phyloP scores from a whole-genome alignment of 2,113 vertebrate species.

The Brachionichthys hirsutus region DNA sequence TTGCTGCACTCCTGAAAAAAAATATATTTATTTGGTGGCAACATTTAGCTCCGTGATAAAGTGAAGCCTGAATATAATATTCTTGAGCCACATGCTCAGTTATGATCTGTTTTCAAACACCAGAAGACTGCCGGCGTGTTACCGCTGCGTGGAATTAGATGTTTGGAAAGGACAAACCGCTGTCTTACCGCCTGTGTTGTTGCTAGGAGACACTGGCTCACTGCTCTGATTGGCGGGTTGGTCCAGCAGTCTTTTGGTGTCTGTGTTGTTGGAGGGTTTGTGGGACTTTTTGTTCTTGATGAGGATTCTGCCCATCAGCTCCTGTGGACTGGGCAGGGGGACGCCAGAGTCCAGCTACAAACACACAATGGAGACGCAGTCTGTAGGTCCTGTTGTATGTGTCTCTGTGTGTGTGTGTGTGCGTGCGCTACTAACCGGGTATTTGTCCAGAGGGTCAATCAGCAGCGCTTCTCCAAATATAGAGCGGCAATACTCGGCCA shows the following conservation, averaged over 20 bases:
- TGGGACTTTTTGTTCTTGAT: constrained; percentile 99
- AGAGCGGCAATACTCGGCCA: constrained; percentile 96
- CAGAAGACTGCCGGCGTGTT: constrained; percentile 6
- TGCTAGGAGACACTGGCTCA: constrained; percentile 89
- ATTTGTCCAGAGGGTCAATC: constrained; percentile 94
- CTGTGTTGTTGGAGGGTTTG: constrained; percentile 86
- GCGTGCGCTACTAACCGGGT: constrained; percentile 80
- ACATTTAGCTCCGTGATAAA: neutral
- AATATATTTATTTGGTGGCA: too few species aligned
- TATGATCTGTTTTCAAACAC: constrained; percentile 7
- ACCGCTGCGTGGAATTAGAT: too few species aligned
- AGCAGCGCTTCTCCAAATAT: constrained; percentile 95
- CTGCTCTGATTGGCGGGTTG: constrained; percentile 91
- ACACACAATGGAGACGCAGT: constrained; percentile 13
- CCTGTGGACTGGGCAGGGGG: constrained; percentile 92
- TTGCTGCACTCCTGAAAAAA: too few species aligned
- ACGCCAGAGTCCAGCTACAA: constrained; percentile 89
- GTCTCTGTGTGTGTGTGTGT: constrained; percentile 5
- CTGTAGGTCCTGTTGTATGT: neutral
- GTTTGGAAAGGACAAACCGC: too few species aligned
- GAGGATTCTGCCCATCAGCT: constrained; percentile 96
- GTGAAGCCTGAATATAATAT: neutral
- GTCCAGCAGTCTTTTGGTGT: constrained; percentile 89
- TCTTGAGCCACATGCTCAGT: neutral
- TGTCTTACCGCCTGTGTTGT: constrained; percentile 80